Percentiles rank a stretch among this genome's conserved stretches.
Evolutionary conservation across 2,113 vertebrate species (phyloP).

Genomic region (Callospermophilus lateralis): DNA sequence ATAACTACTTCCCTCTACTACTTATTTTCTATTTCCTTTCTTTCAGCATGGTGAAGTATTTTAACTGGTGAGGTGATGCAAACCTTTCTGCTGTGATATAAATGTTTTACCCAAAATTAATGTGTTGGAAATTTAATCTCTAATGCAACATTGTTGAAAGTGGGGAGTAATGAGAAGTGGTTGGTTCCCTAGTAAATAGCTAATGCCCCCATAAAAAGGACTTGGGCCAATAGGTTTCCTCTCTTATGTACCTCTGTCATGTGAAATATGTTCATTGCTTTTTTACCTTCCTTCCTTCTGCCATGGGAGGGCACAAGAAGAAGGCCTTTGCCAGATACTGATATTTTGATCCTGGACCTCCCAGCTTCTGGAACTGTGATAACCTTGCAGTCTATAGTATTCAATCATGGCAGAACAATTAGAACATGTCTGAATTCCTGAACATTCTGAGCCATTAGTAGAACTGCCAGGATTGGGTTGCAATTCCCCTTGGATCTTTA

Average conservation of each 20-base stretch:
- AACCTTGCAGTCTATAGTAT: background rate
- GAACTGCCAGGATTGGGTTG: background rate
- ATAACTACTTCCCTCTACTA: background rate
- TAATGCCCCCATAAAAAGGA: background rate
- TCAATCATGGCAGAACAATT: background rate
- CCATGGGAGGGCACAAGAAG: background rate
- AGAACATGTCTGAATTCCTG: background rate
- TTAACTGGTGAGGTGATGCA: background rate
- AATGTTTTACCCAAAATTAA: background rate
- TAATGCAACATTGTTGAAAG: background rate
- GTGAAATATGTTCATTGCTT: too few species aligned
- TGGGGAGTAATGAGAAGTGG: background rate
- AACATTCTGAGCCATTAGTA: background rate
- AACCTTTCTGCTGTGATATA: background rate
- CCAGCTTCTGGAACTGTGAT: background rate
- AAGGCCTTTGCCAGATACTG: background rate
- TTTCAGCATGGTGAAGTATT: background rate
- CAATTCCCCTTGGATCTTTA: background rate
- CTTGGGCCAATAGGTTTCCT: background rate
- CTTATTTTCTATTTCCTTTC: background rate
- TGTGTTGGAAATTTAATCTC: background rate
- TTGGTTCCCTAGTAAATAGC: fast-evolving
- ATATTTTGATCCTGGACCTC: too few species aligned
- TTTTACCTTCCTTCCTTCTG: background rate
- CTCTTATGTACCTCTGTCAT: background rate